Conservation (phyloP, 2,797 vertebrate species). For the Coreius guichenoti region DNA sequence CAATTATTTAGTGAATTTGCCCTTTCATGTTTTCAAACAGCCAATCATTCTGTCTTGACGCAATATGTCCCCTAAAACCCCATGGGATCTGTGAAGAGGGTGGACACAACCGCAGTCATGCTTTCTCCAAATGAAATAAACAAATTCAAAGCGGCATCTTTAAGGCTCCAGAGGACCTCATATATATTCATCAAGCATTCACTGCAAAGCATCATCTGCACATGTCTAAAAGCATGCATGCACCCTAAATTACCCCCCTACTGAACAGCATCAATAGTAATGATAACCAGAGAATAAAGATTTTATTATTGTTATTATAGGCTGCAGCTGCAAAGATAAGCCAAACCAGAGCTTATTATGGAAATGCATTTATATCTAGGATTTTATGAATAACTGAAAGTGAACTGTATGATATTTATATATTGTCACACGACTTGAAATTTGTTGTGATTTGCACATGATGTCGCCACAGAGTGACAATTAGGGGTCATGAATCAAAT, state of each 20-base stretch:
- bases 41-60: not conserved
- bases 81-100: no score
- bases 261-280: slow-evolving; percentile 41
- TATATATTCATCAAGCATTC: slow-evolving; percentile 52
- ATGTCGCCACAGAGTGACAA: no score
- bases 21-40: not conserved
- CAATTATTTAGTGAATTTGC: not conserved
- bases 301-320: slow-evolving; percentile 23
- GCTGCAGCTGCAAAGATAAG: slow-evolving; percentile 40
- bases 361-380: slow-evolving; percentile 16
- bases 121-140: slow-evolving; percentile 22
- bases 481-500: not conserved
- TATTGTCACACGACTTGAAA: not conserved
- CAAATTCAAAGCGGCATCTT: slow-evolving; percentile 39
- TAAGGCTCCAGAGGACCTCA: slow-evolving; percentile 21
- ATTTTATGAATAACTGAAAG: slow-evolving; percentile 40
- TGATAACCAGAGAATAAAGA: slow-evolving; percentile 39
- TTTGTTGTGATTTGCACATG: not conserved
- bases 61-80: not conserved
- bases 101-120: not conserved
- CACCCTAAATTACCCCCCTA: slow-evolving; percentile 26
- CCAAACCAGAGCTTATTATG: slow-evolving; percentile 9
- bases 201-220: slow-evolving; percentile 29
- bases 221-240: slow-evolving; percentile 23
- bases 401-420: not conserved